Evolutionary conservation across 2,888 invertebrate genomes (phyloP), one percentile per base, ranked within the genome.

Genomic region (Dicyrtomina minuta): DNA sequence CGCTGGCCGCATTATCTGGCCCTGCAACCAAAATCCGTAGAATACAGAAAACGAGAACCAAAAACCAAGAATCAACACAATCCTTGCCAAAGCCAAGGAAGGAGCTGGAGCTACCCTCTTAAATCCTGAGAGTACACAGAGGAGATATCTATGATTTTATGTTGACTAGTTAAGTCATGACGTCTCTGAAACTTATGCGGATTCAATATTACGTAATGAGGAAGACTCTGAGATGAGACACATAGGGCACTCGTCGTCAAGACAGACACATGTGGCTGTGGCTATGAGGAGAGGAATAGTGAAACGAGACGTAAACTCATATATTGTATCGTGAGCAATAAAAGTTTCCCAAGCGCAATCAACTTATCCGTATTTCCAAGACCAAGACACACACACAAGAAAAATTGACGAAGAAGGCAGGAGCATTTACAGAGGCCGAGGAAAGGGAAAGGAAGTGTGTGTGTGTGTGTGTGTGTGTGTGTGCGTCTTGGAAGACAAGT

Each of bases 331-430:
- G 20, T 39, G 12, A 58, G 58, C 41, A 39, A 58, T 58, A 58
- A 58, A 58, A 58, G 58, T 58, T 58, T 58, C 20, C 58, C 41
- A 58, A 10, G 58, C 39, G 58, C 58, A 58, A 58, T 58, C 58
- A 58, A 58, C 39, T 58, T 46, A 53, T 24, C 22, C 15, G 20
- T 56, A 56, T 33, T 56, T 26, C 15, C 26, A 56, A 33, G n/a
- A n/a, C n/a, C n/a, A 27, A 56, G 56, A 27, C 56, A 2, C 24
- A 26, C 27, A 55, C 53, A 24, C 53, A 53, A 33, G 33, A 8
- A 33, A 33, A 33, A 8, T 8, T 5, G 8, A 33, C 4, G 33
- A 33, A 33, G 33, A 33, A 33, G 33, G 4, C 33, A n/a, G 4
- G 8, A 33, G 33, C 33, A 33, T 33, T 33, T 8, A 33, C 33